Evolutionary conservation across 2,113 vertebrate genomes (phyloP).

Genomic region (Aphyosemion australe): DNA sequence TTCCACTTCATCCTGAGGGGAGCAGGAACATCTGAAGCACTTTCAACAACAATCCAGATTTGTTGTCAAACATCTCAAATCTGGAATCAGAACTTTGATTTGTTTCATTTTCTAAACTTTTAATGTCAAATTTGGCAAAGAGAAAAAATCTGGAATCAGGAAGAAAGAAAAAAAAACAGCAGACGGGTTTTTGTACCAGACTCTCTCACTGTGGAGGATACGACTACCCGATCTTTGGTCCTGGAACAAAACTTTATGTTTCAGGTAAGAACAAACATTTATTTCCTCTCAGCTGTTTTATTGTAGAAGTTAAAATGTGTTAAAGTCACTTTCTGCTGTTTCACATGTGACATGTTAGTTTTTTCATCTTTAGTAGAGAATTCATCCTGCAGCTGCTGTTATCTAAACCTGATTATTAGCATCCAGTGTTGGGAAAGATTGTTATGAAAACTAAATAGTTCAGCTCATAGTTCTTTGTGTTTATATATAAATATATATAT

Average conservation of each 20-base stretch:
- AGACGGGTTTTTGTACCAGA: neutral
- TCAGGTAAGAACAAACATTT: conserved; percentile 22
- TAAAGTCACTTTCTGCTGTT: no score
- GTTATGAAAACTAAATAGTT: no score
- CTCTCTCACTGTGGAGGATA: neutral
- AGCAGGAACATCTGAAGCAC: neutral
- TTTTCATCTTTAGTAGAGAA: neutral
- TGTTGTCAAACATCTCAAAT: no score
- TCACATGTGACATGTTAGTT: neutral
- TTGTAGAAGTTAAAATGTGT: neutral
- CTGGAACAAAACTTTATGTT: conserved; percentile 31
- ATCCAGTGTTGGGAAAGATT: no score
- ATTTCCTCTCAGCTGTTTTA: neutral
- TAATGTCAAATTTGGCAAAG: no score
- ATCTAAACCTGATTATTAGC: no score
- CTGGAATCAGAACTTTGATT: no score
- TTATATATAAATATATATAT: no score
- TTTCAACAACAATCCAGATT: neutral
- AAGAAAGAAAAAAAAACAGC: neutral
- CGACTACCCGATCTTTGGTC: conserved; percentile 34
- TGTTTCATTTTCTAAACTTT: no score
- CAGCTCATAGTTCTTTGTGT: no score
- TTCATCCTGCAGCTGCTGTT: neutral
- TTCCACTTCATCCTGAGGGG: neutral
- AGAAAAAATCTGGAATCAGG: no score